A percentile compares a stretch with the other conserved stretches of the same genome.
phyloP scores from a whole-genome alignment of 2,797 vertebrate genomes.

The Tinamus major region DNA sequence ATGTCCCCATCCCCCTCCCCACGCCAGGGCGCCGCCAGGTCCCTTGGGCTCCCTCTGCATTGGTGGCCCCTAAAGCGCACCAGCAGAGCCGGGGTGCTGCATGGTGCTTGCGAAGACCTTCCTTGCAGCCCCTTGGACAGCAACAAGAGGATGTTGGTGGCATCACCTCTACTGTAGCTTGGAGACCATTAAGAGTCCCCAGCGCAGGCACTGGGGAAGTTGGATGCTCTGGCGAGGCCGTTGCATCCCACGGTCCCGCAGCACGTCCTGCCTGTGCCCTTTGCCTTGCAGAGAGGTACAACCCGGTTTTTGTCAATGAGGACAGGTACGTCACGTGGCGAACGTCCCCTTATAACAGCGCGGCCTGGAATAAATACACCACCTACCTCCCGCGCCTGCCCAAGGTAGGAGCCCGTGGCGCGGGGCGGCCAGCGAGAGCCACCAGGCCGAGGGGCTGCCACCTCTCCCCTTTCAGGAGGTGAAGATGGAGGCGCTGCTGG shows the following conservation, averaged over 20 bases:
- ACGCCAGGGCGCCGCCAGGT: neutral
- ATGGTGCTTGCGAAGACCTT: neutral
- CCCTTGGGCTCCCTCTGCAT: neutral
- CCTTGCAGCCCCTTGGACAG: neutral
- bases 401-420: constrained; percentile 45
- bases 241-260: too few species aligned
- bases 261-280: too few species aligned
- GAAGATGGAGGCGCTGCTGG: constrained; percentile 30
- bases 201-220: too few species aligned
- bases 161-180: neutral
- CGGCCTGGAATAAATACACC: constrained; percentile 48
- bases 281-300: too few species aligned
- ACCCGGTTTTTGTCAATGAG: neutral
- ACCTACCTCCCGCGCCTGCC: constrained; percentile 49
- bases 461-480: constrained; percentile 39
- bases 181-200: too few species aligned
- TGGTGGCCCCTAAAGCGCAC: fast-evolving
- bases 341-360: constrained; percentile 41
- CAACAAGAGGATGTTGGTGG: neutral
- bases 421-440: too few species aligned
- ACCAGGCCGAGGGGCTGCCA: neutral
- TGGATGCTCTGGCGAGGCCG: too few species aligned
- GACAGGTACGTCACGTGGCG: constrained; percentile 47
- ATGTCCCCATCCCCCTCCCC: neutral
- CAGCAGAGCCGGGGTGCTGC: neutral